Percentiles rank a stretch among this genome's conserved stretches.
Evolutionary conservation across 2,113 vertebrate species (phyloP).

Genomic region (Bufo bufo): DNA sequence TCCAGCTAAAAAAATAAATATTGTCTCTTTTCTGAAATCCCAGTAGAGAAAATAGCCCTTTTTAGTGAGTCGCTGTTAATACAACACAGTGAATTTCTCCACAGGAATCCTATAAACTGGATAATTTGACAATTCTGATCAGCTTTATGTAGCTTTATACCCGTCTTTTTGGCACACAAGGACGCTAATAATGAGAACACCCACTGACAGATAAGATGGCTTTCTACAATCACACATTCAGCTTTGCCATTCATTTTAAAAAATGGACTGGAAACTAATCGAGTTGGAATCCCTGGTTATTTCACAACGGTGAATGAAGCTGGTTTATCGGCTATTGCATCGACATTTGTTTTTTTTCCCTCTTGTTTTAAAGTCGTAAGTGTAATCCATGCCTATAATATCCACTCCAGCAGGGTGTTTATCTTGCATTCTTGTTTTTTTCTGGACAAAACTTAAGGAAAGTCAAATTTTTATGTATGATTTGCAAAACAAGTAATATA

Average conservation of each 20-base stretch:
- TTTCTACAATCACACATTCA: slow-evolving; percentile 65
- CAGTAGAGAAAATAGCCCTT: slow-evolving; percentile 72
- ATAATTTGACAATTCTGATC: slow-evolving; percentile 68
- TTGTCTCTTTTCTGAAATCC: slow-evolving; percentile 78
- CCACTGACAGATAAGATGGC: slow-evolving; percentile 58
- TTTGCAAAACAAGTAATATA: too few relatives aligned
- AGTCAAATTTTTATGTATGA: background rate
- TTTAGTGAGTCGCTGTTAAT: slow-evolving; percentile 72
- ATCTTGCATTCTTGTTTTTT: background rate
- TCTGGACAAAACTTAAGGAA: background rate
- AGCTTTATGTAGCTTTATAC: slow-evolving; percentile 57
- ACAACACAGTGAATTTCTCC: slow-evolving; percentile 72
- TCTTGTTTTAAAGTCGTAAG: background rate
- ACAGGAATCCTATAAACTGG: slow-evolving; percentile 73
- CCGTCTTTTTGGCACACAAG: slow-evolving; percentile 58
- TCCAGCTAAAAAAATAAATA: slow-evolving; percentile 82
- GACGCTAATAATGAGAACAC: slow-evolving; percentile 61
- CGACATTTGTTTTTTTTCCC: background rate
- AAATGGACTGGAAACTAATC: slow-evolving; percentile 42
- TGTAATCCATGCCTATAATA: background rate
- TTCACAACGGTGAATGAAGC: background rate
- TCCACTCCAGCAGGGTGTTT: background rate
- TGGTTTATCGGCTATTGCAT: slow-evolving; percentile 20
- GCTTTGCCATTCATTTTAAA: slow-evolving; percentile 66
- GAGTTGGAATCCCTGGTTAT: slow-evolving; percentile 9